Evolutionary conservation across 2,113 vertebrate genomes (phyloP), one percentile per base, ranked within the genome.

Genomic region (Boulengeromyrus knoepffleri): DNA sequence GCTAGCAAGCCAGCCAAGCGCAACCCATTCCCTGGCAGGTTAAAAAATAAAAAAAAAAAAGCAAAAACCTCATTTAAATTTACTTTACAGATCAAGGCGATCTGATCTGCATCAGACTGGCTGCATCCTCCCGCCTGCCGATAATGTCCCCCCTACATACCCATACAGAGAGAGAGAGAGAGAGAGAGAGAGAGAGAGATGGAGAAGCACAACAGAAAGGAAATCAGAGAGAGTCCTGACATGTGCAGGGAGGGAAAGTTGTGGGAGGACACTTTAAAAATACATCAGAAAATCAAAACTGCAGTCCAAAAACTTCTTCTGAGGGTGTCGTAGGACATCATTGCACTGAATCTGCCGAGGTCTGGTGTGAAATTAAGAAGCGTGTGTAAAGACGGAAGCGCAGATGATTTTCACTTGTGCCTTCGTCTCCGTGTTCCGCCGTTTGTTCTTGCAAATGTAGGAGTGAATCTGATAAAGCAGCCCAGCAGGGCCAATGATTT

Each of bases 1-100:
- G 94, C 94, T 93, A 94, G 92, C 94, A 92, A 93, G 92, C 92
- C 93, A 95, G 93, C 94, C 95, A 94, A 95, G 93, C 93, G 92
- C 92, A 93, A 92, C 95, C 92, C 92, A 92, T 94, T 94, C 94
- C 91, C 92, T 90, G 91, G 91, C 94, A 94, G 93, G 93, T 91
- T 91, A 70, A 89, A 89, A 90, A 90, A 92, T 90, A 89, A 49
- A 49, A 36, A 89, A 6, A 36, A 31, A 89, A 15, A 53, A 24
- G 46, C 7, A 89, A 92, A 94, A 94, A 94, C 89, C 93, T 95
- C 91, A 95, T 95, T 94, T 95, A 93, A 94, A 96, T 95, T 92
- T 93, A 92, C 93, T 92, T 92, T 90, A 93, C 92, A 93, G 92
- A 93, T 93, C 92, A 93, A 92, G 91, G 92, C 93, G 91, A 93